These are phyloP conservation scores for Chrosomus eos DNA, from an alignment of 2,797 vertebrate species.

Conservation along the genomic window DNA sequence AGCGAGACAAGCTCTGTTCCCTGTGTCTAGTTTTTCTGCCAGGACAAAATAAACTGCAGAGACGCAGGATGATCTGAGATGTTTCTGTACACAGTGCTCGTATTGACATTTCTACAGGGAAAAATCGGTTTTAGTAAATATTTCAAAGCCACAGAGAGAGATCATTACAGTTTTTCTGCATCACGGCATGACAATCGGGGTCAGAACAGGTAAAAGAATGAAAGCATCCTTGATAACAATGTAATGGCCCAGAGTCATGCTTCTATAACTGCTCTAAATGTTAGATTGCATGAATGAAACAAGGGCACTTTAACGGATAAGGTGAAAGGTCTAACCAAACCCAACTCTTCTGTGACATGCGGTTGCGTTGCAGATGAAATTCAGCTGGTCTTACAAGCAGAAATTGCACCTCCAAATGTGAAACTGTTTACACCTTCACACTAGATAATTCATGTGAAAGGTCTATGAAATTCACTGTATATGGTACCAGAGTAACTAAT, in stretches of 20 bases:
- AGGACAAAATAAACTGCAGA: constrained; percentile 20
- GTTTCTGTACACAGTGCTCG: background rate
- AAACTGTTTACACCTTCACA: constrained; percentile 21
- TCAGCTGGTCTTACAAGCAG: constrained; percentile 31
- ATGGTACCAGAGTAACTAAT: background rate
- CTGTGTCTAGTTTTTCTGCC: constrained; percentile 13
- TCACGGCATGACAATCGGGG: background rate
- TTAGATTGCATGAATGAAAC: constrained; percentile 12
- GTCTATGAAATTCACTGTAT: background rate
- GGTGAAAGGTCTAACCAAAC: background rate
- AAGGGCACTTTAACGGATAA: background rate
- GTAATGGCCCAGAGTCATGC: background rate
- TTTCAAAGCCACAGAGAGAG: constrained; percentile 21
- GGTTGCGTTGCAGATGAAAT: constrained; percentile 12
- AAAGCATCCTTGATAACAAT: background rate
- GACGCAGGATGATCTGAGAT: constrained; percentile 17
- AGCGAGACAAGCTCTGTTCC: constrained; percentile 16
- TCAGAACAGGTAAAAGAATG: background rate
- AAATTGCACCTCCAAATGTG: background rate
- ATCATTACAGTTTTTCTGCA: constrained; percentile 21
- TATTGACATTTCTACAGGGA: constrained; percentile 26
- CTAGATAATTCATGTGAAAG: background rate
- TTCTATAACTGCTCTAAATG: background rate
- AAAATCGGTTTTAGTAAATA: constrained; percentile 12
- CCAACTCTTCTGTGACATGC: background rate